phyloP scores from a whole-genome alignment of 2,888 invertebrate genomes.

The Ectemnius cavifrons region DNA sequence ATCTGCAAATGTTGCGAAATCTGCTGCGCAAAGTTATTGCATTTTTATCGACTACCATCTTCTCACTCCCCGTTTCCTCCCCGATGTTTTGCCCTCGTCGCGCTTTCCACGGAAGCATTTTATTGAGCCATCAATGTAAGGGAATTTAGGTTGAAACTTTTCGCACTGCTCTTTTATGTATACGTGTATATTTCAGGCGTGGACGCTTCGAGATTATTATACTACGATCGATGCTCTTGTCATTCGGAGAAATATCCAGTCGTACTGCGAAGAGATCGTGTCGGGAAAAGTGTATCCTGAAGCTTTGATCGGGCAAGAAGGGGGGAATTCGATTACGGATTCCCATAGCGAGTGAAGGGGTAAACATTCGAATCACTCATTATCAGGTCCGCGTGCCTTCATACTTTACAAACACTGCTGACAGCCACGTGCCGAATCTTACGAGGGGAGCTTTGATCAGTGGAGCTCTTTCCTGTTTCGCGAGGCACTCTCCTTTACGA shows the following conservation, averaged over 20 bases:
- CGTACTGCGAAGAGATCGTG: too few species aligned
- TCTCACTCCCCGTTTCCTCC: neutral
- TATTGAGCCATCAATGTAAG: slow-evolving; percentile 3
- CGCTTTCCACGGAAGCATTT: neutral
- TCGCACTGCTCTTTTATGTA: neutral
- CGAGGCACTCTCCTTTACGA: neutral
- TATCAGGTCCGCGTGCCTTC: neutral
- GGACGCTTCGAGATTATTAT: too few species aligned
- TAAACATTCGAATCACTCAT: neutral
- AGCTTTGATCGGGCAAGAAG: too few species aligned
- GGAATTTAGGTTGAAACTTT: neutral
- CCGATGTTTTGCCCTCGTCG: slow-evolving; percentile 7
- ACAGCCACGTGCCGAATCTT: slow-evolving; percentile 3
- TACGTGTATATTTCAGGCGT: too few species aligned
- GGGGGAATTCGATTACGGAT: too few species aligned
- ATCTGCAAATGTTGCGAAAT: neutral
- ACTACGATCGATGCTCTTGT: too few species aligned
- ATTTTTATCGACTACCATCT: slow-evolving; percentile 16
- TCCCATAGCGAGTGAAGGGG: neutral
- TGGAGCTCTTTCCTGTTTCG: neutral
- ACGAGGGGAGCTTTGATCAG: neutral
- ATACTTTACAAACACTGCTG: slow-evolving; percentile 1
- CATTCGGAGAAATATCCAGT: too few species aligned
- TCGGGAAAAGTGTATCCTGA: too few species aligned
- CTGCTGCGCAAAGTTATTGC: slow-evolving; percentile 9